A percentile compares a stretch with the other conserved stretches of the same genome.
phyloP scores from a whole-genome alignment of 2,113 vertebrate genomes.

The Percina caprodes region DNA sequence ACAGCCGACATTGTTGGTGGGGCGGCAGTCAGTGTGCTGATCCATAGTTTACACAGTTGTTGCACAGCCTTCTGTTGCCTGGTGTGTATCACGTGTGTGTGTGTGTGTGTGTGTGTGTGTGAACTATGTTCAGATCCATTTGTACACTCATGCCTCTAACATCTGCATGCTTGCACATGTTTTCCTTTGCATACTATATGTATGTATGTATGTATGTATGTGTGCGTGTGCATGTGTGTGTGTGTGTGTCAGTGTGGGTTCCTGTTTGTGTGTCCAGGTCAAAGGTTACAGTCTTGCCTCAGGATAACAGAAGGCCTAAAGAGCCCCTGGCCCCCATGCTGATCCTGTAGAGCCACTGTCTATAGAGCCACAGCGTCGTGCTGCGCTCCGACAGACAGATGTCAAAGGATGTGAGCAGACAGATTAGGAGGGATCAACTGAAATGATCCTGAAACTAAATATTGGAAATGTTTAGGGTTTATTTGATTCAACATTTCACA shows the following conservation, averaged over 20 bases:
- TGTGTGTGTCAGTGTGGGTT: slow-evolving; percentile 33
- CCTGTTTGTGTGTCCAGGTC: slow-evolving; percentile 54
- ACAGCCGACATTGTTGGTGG: slow-evolving; percentile 4
- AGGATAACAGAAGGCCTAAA: slow-evolving; percentile 64
- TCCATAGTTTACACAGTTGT: slow-evolving; percentile 61
- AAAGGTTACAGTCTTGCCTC: slow-evolving; percentile 63
- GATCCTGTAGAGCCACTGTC: slow-evolving; percentile 56
- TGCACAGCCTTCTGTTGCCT: slow-evolving; percentile 23
- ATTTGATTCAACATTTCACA: slow-evolving; percentile 31
- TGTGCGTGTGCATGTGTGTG: not conserved
- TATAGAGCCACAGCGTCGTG: slow-evolving; percentile 29
- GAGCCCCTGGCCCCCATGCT: slow-evolving; percentile 56
- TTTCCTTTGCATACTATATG: slow-evolving; percentile 21
- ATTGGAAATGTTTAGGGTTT: slow-evolving; percentile 15
- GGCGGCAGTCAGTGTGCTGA: slow-evolving; percentile 12
- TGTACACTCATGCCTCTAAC: slow-evolving; percentile 5
- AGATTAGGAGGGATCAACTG: slow-evolving; percentile 15
- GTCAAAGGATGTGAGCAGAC: slow-evolving; percentile 35
- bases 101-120: not conserved
- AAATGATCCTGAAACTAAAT: slow-evolving; percentile 16
- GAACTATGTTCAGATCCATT: slow-evolving; percentile 2
- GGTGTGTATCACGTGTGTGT: not conserved
- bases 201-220: not conserved
- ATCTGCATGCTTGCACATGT: slow-evolving; percentile 38
- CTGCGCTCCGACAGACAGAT: slow-evolving; percentile 46